Conservation (phyloP, 2,888 invertebrate genomes). For the Hemithea aestivaria region DNA sequence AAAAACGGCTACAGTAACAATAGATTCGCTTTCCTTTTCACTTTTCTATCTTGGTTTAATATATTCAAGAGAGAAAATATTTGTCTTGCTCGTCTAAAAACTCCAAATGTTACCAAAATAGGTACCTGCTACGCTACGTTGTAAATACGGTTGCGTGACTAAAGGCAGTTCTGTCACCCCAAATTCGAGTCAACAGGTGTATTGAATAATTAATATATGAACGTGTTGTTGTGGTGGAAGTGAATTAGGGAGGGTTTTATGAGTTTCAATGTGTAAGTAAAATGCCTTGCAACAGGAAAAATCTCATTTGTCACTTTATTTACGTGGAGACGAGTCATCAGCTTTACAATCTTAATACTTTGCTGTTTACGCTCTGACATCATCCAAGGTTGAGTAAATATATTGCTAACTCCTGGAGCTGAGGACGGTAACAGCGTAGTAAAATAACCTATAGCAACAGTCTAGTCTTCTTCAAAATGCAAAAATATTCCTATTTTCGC, state of each 20-base stretch:
- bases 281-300: constrained; percentile 1
- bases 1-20: no score
- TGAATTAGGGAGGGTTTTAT: constrained; percentile 22
- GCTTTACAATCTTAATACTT: no score
- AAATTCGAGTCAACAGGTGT: constrained; percentile 59
- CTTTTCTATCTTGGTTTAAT: no score
- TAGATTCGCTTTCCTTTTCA: no score
- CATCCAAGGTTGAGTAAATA: not conserved
- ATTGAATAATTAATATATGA: constrained; percentile 58
- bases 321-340: constrained; percentile 2
- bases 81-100: not conserved
- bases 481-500: no score
- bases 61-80: no score
- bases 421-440: no score
- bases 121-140: constrained; percentile 30
- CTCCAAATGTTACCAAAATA: constrained; percentile 24
- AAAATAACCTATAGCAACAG: no score
- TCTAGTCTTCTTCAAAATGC: no score
- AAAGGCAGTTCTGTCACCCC: constrained; percentile 37
- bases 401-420: not conserved
- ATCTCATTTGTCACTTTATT: not conserved
- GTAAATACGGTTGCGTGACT: constrained; percentile 47
- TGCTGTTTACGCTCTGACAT: not conserved
- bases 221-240: constrained; percentile 10
- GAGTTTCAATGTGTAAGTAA: constrained; percentile 3